Evolutionary conservation across 2,113 vertebrate genomes (phyloP), one percentile per base, ranked within the genome.

Genomic region (Neolamprologus falcicula): DNA sequence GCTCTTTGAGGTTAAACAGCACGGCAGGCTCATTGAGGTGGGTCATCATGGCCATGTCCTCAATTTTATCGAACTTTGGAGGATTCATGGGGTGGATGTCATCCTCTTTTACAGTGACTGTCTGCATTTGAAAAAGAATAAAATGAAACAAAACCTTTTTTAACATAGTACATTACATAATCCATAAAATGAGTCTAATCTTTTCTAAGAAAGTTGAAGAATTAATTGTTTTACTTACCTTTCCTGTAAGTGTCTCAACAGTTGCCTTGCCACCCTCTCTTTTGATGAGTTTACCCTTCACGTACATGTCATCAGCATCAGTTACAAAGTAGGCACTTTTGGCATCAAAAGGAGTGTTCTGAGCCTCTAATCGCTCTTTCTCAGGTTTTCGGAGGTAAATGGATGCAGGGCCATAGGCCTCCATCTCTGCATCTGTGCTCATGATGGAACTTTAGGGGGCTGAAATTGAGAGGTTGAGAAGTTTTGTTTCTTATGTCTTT

Each of bases 1-100:
- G 97, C 84, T 98, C 98, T 97, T 98, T 98, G 95, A 98, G 98
- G 96, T 97, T 97, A 84, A 91, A 97, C 94, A 97, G 55, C 92
- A 97, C 96, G 45, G 95, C 31, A 5, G 97, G 94, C 53, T 97
- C 97, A 21, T 92, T 97, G 89, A 97, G 96, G 88, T 97, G 96
- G 93, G 96, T 97, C 96, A 97, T 96, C 96, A 97, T 97, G 85
- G 96, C 96, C 96, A 97, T 97, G 93, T 97, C 96, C 85, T 97
- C 96, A 82, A 97, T 96, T 86, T 97, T 97, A 19, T 97, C 96
- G 3, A 52, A 97, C 89, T 97, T 97, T 7, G 97, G 97, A 86
- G 96, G 97, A 57, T 97, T 97, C 96, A 96, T 96, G 4, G 95
- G 91, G 81, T 83, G 78, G 82, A 97, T 95, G 11, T 97, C 96